Percentiles rank a stretch among this genome's conserved stretches.
Evolutionary conservation across 2,113 vertebrate genomes (phyloP).

Genomic region (Brienomyrus brachyistius): DNA sequence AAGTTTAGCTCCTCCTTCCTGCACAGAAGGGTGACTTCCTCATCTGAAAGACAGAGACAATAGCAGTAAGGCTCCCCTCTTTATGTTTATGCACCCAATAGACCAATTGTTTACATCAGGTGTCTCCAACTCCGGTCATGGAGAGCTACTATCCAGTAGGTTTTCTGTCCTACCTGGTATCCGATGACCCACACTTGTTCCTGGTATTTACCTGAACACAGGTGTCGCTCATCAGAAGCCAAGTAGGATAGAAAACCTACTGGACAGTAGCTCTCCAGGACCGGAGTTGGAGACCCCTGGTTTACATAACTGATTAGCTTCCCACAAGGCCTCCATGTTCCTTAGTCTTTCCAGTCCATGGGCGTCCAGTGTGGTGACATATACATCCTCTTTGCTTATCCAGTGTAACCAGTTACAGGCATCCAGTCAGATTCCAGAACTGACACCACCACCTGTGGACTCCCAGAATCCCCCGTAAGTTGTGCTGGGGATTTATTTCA

Average conservation of each 20-base stretch:
- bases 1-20: slow-evolving; percentile 53
- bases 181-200: no score
- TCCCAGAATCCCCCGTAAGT: not conserved
- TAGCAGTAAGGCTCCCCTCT: slow-evolving; percentile 32
- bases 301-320: not conserved
- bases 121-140: no score
- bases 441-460: not conserved
- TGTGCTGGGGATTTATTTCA: not conserved
- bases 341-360: slow-evolving; percentile 42
- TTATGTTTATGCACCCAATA: slow-evolving; percentile 46
- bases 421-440: not conserved
- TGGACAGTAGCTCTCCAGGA: no score
- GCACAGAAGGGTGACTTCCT: slow-evolving; percentile 48
- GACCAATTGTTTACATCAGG: not conserved
- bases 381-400: not conserved
- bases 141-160: no score
- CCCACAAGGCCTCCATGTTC: slow-evolving; percentile 4
- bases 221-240: no score
- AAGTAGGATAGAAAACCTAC: no score
- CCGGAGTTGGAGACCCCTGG: not conserved
- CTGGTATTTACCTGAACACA: no score
- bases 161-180: no score
- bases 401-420: not conserved
- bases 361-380: slow-evolving; percentile 36
- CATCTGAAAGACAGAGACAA: slow-evolving; percentile 44